phyloP scores from a whole-genome alignment of 2,113 vertebrate genomes.

The Muscicapa adusta region DNA sequence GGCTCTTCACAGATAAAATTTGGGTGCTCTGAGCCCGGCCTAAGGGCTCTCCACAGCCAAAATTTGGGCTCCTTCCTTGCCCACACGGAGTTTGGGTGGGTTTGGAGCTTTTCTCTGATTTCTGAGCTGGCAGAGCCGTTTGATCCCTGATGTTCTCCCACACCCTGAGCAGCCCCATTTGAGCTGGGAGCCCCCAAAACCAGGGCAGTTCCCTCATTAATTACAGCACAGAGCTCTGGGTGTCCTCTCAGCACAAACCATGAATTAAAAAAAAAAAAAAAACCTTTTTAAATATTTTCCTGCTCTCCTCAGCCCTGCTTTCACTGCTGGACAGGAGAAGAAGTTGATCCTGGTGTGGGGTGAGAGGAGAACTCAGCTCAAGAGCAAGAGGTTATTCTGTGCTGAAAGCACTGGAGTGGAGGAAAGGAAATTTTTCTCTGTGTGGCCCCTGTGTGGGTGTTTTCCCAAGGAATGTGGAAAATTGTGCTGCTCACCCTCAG shows the following conservation, averaged over 20 bases:
- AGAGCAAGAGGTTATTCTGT: not conserved
- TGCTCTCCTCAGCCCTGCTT: not conserved
- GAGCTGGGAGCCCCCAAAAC: too few relatives aligned
- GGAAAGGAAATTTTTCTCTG: not conserved
- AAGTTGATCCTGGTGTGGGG: not conserved
- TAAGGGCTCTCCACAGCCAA: too few relatives aligned
- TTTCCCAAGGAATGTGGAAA: not conserved
- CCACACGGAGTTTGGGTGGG: fast-evolving
- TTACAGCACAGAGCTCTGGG: not conserved
- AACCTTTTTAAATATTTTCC: not conserved
- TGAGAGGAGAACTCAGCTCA: fast-evolving
- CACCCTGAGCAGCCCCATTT: not conserved
- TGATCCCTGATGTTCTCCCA: not conserved
- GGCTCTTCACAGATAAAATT: too few relatives aligned
- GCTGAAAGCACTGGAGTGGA: too few relatives aligned
- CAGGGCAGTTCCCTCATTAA: not conserved
- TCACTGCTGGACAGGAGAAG: not conserved
- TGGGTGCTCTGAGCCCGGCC: too few relatives aligned
- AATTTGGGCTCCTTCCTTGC: too few relatives aligned
- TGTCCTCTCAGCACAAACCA: not conserved
- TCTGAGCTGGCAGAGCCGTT: not conserved
- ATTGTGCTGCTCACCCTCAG: fast-evolving
- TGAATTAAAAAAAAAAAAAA: not conserved
- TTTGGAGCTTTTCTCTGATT: not conserved
- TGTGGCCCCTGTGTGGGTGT: not conserved